Conservation (phyloP, 30 jellyfish, hydroid and myxozoan species). For the Pelagia noctiluca region DNA sequence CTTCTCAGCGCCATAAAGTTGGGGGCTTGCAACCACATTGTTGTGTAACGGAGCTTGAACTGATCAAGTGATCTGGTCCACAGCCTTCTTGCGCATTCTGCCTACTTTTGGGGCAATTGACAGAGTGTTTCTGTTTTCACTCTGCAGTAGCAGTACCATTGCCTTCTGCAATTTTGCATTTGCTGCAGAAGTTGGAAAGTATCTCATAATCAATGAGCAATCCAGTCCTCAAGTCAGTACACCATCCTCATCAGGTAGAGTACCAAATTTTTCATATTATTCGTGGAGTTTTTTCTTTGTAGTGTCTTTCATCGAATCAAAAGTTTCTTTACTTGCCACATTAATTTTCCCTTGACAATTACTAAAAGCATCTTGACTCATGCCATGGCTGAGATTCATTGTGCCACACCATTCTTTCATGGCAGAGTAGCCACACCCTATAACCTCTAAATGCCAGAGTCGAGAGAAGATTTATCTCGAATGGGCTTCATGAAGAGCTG, state of each 20-base stretch:
- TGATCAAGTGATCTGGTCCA: conserved; percentile 34
- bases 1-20: conserved; percentile 20
- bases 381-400: not conserved
- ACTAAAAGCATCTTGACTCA: not conserved
- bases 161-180: conserved; percentile 1
- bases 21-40: conserved; percentile 16
- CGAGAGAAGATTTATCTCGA: not conserved
- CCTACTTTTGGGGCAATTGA: not conserved
- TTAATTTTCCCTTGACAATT: too few species aligned
- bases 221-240: not conserved
- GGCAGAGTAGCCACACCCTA: conserved; percentile 4
- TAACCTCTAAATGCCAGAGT: not conserved
- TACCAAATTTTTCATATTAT: not conserved
- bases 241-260: not conserved
- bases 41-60: conserved; percentile 45
- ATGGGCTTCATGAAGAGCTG: not conserved
- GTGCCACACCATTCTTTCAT: conserved; percentile 8
- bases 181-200: not conserved
- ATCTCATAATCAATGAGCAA: not conserved
- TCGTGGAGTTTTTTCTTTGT: not conserved
- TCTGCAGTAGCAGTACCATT: too few species aligned
- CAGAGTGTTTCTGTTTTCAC: not conserved
- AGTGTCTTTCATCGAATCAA: too few species aligned
- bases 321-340: too few species aligned
- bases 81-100: conserved; percentile 5